Evolutionary conservation across 2,113 vertebrate species (phyloP).

Genomic region (Otolemur garnettii): DNA sequence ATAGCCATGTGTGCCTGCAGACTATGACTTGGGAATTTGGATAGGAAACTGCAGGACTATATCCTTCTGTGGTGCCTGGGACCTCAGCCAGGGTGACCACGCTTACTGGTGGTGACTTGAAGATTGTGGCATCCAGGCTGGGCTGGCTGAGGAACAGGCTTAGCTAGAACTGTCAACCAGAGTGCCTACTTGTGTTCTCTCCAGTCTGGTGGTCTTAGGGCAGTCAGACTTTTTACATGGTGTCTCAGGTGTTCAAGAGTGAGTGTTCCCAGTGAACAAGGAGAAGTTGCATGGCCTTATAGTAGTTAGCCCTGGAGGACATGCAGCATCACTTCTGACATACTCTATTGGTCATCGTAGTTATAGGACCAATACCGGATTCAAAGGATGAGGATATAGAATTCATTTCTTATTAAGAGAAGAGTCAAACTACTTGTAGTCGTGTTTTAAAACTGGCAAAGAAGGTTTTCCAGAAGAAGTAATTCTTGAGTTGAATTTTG

Average conservation of each 20-base stretch:
- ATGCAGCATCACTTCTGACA: not conserved
- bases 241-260: not conserved
- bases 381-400: not conserved
- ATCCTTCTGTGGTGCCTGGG: too few relatives aligned
- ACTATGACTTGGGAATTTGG: not conserved
- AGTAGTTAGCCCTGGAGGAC: not conserved
- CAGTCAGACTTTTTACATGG: not conserved
- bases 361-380: not conserved
- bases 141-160: not conserved
- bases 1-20: not conserved
- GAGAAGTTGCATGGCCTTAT: not conserved
- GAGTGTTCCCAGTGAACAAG: not conserved
- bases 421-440: not conserved
- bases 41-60: not conserved
- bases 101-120: not conserved
- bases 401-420: not conserved
- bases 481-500: not conserved
- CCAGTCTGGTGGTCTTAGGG: not conserved
- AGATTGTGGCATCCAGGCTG: not conserved
- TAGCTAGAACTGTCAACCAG: not conserved
- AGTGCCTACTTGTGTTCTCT: not conserved
- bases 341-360: not conserved
- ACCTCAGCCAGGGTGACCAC: not conserved
- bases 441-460: not conserved
- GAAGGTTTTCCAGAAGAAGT: not conserved